Percentiles rank a stretch among this genome's conserved stretches.
phyloP scores from a whole-genome alignment of 2,113 vertebrate genomes.

The Colius striatus region DNA sequence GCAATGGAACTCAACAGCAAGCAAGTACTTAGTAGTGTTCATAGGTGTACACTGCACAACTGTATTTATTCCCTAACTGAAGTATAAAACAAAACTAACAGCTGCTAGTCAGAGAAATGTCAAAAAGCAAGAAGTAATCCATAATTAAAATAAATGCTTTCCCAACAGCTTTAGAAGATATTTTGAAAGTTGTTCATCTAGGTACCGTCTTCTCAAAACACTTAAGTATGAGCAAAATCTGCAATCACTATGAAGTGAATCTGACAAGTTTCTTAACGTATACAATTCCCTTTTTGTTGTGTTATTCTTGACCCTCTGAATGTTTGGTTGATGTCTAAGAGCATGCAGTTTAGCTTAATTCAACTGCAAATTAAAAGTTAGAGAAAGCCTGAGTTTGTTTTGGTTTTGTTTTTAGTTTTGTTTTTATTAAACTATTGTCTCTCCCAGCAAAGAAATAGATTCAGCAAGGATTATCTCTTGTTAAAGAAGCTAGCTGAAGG shows the following conservation, averaged over 20 bases:
- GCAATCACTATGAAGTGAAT: not conserved
- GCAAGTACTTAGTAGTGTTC: not conserved
- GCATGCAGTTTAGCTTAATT: not conserved
- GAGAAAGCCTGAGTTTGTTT: not conserved
- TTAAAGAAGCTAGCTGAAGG: not conserved
- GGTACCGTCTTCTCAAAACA: not conserved
- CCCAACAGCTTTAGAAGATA: not conserved
- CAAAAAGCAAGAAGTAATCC: not conserved
- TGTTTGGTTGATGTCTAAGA: not conserved
- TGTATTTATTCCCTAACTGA: not conserved
- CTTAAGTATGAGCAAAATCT: not conserved
- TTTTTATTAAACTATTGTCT: not conserved
- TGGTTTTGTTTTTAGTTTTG: not conserved
- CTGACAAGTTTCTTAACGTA: not conserved
- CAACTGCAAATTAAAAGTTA: not conserved
- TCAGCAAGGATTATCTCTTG: constrained; percentile 13
- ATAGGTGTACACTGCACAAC: not conserved
- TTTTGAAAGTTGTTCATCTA: not conserved
- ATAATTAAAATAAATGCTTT: not conserved
- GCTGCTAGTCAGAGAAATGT: not conserved
- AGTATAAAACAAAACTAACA: not conserved
- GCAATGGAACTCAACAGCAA: not conserved
- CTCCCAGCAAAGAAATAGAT: not conserved
- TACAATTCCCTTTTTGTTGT: not conserved
- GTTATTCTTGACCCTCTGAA: not conserved